Evolutionary conservation across 2,113 vertebrate species (phyloP), one percentile per base, ranked within the genome.

Genomic region (Pituophis catenifer): DNA sequence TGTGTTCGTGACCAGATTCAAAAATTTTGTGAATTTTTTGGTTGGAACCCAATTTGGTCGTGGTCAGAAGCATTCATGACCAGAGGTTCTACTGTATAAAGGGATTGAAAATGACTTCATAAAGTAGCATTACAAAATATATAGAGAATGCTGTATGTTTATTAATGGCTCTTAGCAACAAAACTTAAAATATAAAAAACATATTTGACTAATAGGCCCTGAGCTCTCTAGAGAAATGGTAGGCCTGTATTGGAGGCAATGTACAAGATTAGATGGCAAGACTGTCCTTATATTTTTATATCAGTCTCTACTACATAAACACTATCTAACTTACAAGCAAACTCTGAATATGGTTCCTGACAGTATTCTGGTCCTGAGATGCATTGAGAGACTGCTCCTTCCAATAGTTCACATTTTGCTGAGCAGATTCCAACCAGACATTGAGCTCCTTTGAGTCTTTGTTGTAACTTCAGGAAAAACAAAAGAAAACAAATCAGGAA

Each of bases 391-490:
- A 97, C 33, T 98, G 97, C 52, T 97, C 97, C 38, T 97, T 98
- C 98, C 98, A 99, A 89, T 86, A 95, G 89, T 97, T 97, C 85
- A 99, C 96, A 38, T 96, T 95, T 86, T 97, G 98, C 93, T 97
- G 97, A 94, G 99, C 98, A 58, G 94, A 95, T 58, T 95, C 96
- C 97, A 99, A 96, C 99, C 99, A 99, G 29, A 96, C 96, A 24
- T 90, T 94, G 85, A 99, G 94, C 3, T 94, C 96, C 9, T 97
- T 96, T 0, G 97, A 98, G 93, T 98, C 98, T 55, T 75, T 95
- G 75, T 95, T 96, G 91, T 98, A 99, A 95, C 99, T 99, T 97
- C 75, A 87, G 93, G 52, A 57, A 52, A 65, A 52, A 95, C 8
- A 65, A 93, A 96, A 95, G 4, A 65, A 93, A 96, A 95, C 0